Evolutionary conservation across 2,797 vertebrate species (phyloP), one percentile per base, ranked within the genome.

Genomic region (Acrossocheilus wenchowensis): DNA sequence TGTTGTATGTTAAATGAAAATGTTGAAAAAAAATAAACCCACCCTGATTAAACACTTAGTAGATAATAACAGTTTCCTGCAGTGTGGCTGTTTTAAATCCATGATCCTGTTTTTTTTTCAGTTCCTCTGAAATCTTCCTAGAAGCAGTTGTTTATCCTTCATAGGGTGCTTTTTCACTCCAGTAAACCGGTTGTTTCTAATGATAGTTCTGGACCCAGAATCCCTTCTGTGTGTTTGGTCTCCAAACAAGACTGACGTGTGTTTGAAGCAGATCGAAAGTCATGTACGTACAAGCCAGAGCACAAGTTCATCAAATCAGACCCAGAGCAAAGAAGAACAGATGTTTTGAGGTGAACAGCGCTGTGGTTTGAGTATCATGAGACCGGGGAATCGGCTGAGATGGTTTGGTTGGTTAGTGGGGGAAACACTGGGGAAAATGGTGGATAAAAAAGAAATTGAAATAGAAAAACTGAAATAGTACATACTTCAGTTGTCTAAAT

Each of bases 241-340:
- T 34, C 80, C 62, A 68, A 77, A 82, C 85, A 82, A 34, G 45
- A 68, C 26, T 41, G 23, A 14, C 30, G 17, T 86, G 69, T 74
- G 57, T 41, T 80, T 81, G 66, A 86, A 83, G 78, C 75, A 52
- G 78, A 82, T 54, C 2, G 15, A 85, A 82, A 74, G 17, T 64
- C 50, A 43, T 48, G 74, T 72, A 64, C 69, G 79, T 50, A 34
- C 72, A 57, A n/a, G 73, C 41, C 9, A 19, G 39, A 69, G 45
- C 72, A 39, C 52, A 11, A 36, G 75, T 68, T 74, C 74, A 75
- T 80, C 39, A 66, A 64, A 80, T 81, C 77, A 54, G 66, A 43
- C 60, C 82, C 60, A 45, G 39, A 71, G 74, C 60, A 83, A 68
- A 82, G 71, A 68, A 41, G 34, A 68, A 11, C 68, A 10, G 52